Evolutionary conservation across 2,888 invertebrate genomes (phyloP).

Genomic region (Monochamus alternatus): DNA sequence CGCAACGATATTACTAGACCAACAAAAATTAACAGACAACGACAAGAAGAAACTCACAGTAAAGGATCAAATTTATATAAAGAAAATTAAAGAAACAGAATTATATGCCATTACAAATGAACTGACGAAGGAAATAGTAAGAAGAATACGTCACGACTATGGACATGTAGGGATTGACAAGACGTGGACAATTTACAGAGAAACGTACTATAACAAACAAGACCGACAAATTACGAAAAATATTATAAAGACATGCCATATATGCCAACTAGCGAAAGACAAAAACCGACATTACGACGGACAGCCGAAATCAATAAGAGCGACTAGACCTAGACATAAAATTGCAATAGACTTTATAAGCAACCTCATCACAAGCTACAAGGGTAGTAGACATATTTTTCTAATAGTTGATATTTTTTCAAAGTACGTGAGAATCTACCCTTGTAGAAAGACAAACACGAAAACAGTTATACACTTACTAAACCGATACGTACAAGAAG

Average conservation of each 20-base stretch:
- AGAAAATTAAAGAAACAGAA: background rate
- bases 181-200: background rate
- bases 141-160: background rate
- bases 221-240: too few relatives aligned
- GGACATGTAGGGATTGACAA: background rate
- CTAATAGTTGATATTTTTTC: too few relatives aligned
- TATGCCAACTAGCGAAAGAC: too few relatives aligned
- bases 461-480: background rate
- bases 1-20: conserved; percentile 9
- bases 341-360: too few relatives aligned
- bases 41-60: conserved; percentile 24
- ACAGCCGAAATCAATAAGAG: too few relatives aligned
- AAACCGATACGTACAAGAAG: background rate
- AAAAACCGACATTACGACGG: too few relatives aligned
- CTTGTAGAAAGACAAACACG: background rate
- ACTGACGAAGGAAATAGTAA: background rate
- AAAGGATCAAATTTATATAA: background rate
- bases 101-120: background rate
- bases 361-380: background rate
- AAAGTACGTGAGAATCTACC: too few relatives aligned
- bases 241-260: too few relatives aligned
- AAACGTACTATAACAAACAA: too few relatives aligned
- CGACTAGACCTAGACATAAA: too few relatives aligned
- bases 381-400: too few relatives aligned
- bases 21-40: conserved; percentile 7